Percentiles rank a stretch among this genome's conserved stretches.
These are phyloP conservation scores for Andrena bucephala DNA, from an alignment of 2,888 invertebrate genomes.

Conservation along the genomic window DNA sequence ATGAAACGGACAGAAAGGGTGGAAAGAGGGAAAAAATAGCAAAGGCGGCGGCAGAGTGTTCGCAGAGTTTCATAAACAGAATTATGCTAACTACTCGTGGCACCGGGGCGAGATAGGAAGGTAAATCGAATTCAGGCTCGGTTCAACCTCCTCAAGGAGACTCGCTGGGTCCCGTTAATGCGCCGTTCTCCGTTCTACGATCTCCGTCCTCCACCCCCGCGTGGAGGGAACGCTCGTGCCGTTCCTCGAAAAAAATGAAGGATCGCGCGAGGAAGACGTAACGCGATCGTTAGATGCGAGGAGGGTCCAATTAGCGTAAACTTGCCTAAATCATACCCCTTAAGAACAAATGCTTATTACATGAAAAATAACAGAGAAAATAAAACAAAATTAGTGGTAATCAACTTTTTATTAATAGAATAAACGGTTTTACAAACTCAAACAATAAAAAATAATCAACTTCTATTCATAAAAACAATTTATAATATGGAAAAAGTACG, in stretches of 20 bases:
- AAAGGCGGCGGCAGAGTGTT: slow-evolving; percentile 54
- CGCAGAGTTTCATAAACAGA: slow-evolving; percentile 85
- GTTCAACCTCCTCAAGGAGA: slow-evolving; percentile 66
- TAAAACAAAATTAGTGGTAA: no score
- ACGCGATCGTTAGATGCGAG: neutral
- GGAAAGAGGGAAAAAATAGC: slow-evolving; percentile 45
- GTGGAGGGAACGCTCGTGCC: neutral
- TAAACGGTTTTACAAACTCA: no score
- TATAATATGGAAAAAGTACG: no score
- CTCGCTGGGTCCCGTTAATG: slow-evolving; percentile 60
- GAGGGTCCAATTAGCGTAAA: slow-evolving; percentile 1
- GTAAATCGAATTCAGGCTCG: slow-evolving; percentile 73
- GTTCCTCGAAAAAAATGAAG: slow-evolving; percentile 15
- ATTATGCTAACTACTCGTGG: slow-evolving; percentile 85
- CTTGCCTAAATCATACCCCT: neutral
- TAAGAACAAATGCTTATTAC: no score
- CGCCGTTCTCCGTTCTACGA: slow-evolving; percentile 31
- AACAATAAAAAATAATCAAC: no score
- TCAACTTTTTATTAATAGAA: no score
- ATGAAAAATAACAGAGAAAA: no score
- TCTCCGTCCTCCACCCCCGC: slow-evolving; percentile 11
- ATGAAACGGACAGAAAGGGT: slow-evolving; percentile 1
- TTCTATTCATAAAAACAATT: no score
- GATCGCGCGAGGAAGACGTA: neutral
- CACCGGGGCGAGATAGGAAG: slow-evolving; percentile 62